These are phyloP conservation scores for Rhinoraja longicauda DNA, from an alignment of 2,797 vertebrate species.

Conservation along the genomic window DNA sequence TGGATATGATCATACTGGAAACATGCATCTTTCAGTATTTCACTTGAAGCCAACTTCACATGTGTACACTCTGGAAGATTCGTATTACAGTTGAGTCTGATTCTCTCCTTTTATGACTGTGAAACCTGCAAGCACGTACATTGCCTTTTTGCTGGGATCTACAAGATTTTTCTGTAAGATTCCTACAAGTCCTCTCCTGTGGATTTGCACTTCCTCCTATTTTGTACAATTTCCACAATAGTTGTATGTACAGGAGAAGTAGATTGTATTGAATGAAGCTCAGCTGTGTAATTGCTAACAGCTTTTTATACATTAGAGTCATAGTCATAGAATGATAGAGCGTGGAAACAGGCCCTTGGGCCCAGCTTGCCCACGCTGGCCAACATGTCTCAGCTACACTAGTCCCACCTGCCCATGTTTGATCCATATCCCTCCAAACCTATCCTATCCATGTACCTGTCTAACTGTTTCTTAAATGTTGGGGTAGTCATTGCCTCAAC, in stretches of 20 bases:
- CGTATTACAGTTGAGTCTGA: neutral
- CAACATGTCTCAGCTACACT: too few species aligned
- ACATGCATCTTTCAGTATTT: neutral
- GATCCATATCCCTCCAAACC: too few species aligned
- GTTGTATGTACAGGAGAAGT: neutral
- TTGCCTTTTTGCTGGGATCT: too few species aligned
- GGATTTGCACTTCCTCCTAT: neutral
- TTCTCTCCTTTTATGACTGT: neutral
- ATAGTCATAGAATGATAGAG: too few species aligned
- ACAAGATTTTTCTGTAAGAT: neutral
- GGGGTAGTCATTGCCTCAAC: too few species aligned
- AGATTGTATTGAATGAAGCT: neutral
- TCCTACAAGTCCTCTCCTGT: neutral
- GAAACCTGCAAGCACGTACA: neutral
- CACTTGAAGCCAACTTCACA: neutral
- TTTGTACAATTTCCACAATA: constrained; percentile 15
- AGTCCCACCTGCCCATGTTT: too few species aligned
- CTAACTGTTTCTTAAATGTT: too few species aligned
- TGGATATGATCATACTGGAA: neutral
- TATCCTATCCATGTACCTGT: too few species aligned
- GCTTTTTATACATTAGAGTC: neutral
- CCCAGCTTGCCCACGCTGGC: too few species aligned
- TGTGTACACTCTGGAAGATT: neutral
- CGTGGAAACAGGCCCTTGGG: too few species aligned
- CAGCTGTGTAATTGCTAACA: neutral